Base-by-base conservation (phyloP, 1,140 invertebrate species). In the Pseudomyrmex cubaensis region DNA sequence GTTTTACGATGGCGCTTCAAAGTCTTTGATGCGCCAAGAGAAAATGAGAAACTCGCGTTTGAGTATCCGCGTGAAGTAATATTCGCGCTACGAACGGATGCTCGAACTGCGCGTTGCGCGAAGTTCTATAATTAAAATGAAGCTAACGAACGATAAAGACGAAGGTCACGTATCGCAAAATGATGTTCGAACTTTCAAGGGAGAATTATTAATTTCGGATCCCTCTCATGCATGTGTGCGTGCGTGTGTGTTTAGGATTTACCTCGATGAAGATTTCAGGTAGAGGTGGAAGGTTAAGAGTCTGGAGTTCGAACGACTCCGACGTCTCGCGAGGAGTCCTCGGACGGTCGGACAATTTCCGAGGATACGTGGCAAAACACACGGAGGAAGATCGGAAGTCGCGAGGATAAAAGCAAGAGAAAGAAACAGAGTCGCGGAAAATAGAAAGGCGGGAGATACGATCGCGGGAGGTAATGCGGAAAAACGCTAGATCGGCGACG, bases 261-360 rank as follows among this genome's bases (percentile, higher is more conserved):
- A 80, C 76, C 76, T 80, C 76, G 56, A 15, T 3, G 25, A 59
- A 61, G 44, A 70, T 59, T 10, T 17, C 44, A 50, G 54, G 5
- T 46, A 17, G 59, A 56, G n/a, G 2, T 46, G 63, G 70, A 56
- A 12, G 12, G 0, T 72, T 54, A 61, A 73, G 63, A 74, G 66
- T 63, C 48, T 77, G 64, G 78, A 77, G 61, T 48, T 73, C 59
- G 22, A 46, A 56, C 61, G 67, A 87, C 66, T 78, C 46, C 44
- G 52, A 59, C 25, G 64, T 62, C 66, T 59, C 48, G 25, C 64
- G 44, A 62, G 48, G 22, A 7, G 20, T 66, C 22, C 12, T 52
- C 61, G 46, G 63, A 69, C 10, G 67, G 35, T 69, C 17, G 12
- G n/a, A 67, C 52, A 66, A 75, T 22, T 72, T 54, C 25, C 57